phyloP scores from a whole-genome alignment of 1,140 invertebrate species.

The Copidosoma floridanum region DNA sequence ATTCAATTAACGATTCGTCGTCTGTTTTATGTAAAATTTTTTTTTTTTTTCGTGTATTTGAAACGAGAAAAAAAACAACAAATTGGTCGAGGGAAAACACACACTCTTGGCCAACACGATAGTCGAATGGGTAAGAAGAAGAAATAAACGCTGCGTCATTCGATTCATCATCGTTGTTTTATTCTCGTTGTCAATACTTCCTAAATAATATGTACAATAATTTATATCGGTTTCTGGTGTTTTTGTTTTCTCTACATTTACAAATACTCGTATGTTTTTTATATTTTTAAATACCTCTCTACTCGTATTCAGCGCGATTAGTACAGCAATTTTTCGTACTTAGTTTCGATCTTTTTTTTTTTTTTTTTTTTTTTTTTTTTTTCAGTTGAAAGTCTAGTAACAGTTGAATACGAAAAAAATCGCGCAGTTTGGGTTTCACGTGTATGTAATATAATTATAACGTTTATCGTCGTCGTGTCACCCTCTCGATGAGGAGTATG shows the following conservation, averaged over 20 bases:
- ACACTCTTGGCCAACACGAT: too few species aligned
- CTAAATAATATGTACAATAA: constrained; percentile 51
- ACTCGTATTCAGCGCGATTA: constrained; percentile 40
- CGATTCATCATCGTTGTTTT: constrained; percentile 28
- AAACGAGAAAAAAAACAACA: too few species aligned
- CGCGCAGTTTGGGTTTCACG: too few species aligned
- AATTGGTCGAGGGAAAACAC: too few species aligned
- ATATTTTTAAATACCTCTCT: too few species aligned
- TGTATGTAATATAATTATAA: too few species aligned
- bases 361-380: not conserved
- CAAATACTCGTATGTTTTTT: constrained; percentile 45
- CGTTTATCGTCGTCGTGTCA: too few species aligned
- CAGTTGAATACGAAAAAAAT: constrained; percentile 7
- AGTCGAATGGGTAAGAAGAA: not conserved
- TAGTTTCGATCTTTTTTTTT: not conserved
- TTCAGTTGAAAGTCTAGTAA: constrained; percentile 17
- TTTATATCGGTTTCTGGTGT: constrained; percentile 53
- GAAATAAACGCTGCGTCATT: not conserved
- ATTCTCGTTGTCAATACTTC: constrained; percentile 25
- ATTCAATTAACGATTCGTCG: too few species aligned
- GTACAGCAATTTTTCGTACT: constrained; percentile 9
- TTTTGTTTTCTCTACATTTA: constrained; percentile 48
- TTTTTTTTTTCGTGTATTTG: too few species aligned
- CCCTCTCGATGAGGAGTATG: too few species aligned
- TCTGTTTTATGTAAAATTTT: too few species aligned